Percentiles rank a stretch among this genome's conserved stretches.
Conservation (phyloP, 53 echinoderm and acorn worm genomes). For the Apostichopus leukothele region DNA sequence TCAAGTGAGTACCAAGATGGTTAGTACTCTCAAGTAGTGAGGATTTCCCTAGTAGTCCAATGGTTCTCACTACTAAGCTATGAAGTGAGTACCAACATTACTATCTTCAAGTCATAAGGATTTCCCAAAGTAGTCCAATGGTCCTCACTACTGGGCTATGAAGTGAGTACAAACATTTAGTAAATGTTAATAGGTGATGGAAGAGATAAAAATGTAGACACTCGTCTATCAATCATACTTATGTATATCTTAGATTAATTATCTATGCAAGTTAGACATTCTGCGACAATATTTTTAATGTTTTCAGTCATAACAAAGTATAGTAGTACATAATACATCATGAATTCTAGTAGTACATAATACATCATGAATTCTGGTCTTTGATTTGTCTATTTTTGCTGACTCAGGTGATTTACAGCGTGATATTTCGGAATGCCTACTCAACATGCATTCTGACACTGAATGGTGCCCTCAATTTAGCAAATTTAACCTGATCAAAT, state of each 20-base stretch:
- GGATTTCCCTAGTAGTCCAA: no score
- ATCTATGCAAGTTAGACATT: not conserved
- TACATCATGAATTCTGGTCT: not conserved
- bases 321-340: not conserved
- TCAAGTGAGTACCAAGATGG: no score
- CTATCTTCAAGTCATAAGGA: not conserved
- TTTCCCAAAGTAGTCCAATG: no score
- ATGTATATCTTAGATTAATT: no score
- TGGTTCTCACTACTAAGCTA: no score
- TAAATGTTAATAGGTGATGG: no score
- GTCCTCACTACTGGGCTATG: no score
- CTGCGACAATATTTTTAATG: not conserved
- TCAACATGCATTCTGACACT: slow-evolving; percentile 70
- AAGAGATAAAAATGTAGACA: no score
- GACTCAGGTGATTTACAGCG: slow-evolving; percentile 66
- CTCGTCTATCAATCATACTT: no score
- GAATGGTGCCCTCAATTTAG: slow-evolving; percentile 61
- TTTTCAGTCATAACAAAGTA: not conserved
- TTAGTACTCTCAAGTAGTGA: no score
- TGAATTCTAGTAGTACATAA: not conserved
- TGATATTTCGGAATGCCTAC: slow-evolving; percentile 59
- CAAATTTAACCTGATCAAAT: slow-evolving; percentile 67
- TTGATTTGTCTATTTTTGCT: not conserved
- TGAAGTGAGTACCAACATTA: not conserved
- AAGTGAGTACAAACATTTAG: no score